A percentile compares a stretch with the other conserved stretches of the same genome.
These are phyloP conservation scores for Acanthurus tractus DNA, from an alignment of 2,797 vertebrate genomes.

Conservation along the genomic window DNA sequence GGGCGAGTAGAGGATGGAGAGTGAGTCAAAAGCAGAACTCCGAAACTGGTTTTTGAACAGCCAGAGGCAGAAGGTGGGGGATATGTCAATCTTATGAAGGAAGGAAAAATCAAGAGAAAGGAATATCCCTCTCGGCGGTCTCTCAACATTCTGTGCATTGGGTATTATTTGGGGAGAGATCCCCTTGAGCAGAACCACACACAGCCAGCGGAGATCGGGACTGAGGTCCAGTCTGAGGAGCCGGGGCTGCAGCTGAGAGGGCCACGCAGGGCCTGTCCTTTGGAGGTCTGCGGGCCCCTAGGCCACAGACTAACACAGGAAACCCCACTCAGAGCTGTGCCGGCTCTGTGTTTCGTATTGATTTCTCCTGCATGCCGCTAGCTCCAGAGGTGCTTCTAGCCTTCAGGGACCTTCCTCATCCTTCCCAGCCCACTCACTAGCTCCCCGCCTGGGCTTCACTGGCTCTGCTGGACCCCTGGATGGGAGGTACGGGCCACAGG, in stretches of 20 bases:
- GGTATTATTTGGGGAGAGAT: conserved; percentile 76
- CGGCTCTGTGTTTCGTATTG: conserved; percentile 81
- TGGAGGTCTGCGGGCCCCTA: conserved; percentile 78
- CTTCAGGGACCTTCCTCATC: conserved; percentile 79
- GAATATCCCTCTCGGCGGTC: conserved; percentile 76
- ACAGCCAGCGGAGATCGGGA: conserved; percentile 72
- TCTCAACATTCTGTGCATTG: conserved; percentile 64
- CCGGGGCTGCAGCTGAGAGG: conserved; percentile 73
- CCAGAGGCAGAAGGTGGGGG: conserved; percentile 74
- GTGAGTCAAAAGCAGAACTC: conserved; percentile 75
- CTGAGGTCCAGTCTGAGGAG: conserved; percentile 71
- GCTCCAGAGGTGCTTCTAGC: conserved; percentile 84
- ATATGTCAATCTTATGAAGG: conserved; percentile 79
- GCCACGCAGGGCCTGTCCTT: conserved; percentile 77
- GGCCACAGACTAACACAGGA: conserved; percentile 80
- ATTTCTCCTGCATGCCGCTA: conserved; percentile 81
- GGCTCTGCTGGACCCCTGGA: conserved; percentile 78
- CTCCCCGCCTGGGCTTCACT: conserved; percentile 75
- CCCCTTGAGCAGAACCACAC: conserved; percentile 83
- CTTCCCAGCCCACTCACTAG: conserved; percentile 84
- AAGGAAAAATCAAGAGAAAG: conserved; percentile 69
- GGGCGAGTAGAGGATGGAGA: conserved; percentile 65
- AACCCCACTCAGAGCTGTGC: conserved; percentile 76
- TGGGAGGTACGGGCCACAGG: conserved; percentile 79
- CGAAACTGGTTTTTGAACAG: conserved; percentile 70